These are phyloP conservation scores for Heliconius melpomene DNA, from an alignment of 1,140 invertebrate genomes.

Conservation along the genomic window DNA sequence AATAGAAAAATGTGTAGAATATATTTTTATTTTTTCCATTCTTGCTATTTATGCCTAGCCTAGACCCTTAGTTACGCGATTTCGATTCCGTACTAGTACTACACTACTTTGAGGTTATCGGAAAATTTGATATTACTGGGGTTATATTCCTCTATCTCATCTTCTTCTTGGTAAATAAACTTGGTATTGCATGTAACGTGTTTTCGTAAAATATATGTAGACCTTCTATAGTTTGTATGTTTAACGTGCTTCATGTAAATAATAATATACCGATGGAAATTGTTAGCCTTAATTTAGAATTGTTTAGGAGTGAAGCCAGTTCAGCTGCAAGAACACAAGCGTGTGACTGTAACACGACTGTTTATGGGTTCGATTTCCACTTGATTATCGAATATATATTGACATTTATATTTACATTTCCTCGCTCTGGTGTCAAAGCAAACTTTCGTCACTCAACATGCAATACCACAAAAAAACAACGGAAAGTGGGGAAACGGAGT, in stretches of 20 bases:
- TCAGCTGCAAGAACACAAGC: too few species aligned
- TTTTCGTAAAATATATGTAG: not conserved
- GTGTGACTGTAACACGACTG: too few species aligned
- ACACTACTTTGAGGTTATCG: not conserved
- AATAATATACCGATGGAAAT: too few species aligned
- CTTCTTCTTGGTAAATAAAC: not conserved
- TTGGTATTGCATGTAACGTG: not conserved
- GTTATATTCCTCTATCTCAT: slow-evolving; percentile 3
- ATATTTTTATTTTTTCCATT: slow-evolving; percentile 2
- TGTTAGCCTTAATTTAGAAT: too few species aligned
- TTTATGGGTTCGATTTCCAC: too few species aligned
- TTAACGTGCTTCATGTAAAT: not conserved
- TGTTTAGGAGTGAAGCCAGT: too few species aligned
- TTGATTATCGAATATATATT: too few species aligned
- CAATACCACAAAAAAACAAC: too few species aligned
- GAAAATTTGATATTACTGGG: slow-evolving; percentile 8
- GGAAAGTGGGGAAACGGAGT: too few species aligned
- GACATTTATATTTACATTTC: too few species aligned
- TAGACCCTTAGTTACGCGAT: not conserved
- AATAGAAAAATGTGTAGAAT: not conserved
- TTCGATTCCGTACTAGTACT: slow-evolving; percentile 2
- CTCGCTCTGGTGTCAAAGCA: too few species aligned
- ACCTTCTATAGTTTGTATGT: not conserved
- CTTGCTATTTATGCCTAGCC: not conserved
- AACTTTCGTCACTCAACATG: too few species aligned